Percentiles rank a stretch among this genome's conserved stretches.
These are phyloP conservation scores for Branchipolynoe longqiensis DNA, from an alignment of 2,888 invertebrate species.

Conservation along the genomic window DNA sequence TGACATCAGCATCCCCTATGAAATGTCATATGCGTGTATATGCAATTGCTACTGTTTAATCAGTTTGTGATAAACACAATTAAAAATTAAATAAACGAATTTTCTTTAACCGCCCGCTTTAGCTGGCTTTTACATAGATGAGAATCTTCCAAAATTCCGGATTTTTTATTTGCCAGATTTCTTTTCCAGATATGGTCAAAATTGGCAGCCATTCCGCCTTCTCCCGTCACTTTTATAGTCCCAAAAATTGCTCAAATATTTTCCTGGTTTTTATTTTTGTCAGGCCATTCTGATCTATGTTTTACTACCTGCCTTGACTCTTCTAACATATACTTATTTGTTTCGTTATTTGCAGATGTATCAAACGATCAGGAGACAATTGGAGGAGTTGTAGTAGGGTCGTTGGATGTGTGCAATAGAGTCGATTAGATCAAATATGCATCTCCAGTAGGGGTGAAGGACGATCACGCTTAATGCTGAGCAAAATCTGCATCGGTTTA, in stretches of 20 bases:
- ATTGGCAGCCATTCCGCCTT: not conserved
- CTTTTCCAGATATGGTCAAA: no score
- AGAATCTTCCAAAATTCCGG: not conserved
- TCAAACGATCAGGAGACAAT: not conserved
- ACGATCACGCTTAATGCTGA: no score
- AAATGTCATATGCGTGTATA: no score
- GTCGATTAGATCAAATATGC: no score
- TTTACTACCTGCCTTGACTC: no score
- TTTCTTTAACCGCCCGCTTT: not conserved
- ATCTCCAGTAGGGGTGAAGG: no score
- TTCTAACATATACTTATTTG: not conserved
- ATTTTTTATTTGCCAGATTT: no score
- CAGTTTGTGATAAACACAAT: no score
- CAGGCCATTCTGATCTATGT: not conserved
- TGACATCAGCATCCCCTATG: no score
- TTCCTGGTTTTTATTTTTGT: not conserved
- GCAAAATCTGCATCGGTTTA: no score
- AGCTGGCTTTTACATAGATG: not conserved
- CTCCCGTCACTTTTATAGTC: not conserved
- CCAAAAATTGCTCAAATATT: not conserved
- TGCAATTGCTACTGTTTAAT: no score
- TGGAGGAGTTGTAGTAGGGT: slow-evolving; percentile 14
- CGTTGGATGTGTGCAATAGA: no score
- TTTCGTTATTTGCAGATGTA: slow-evolving; percentile 7
- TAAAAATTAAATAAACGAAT: not conserved